A percentile compares a stretch with the other conserved stretches of the same genome.
These are phyloP conservation scores for Sternotherus odoratus DNA, from an alignment of 2,797 vertebrate species.

Conservation along the genomic window DNA sequence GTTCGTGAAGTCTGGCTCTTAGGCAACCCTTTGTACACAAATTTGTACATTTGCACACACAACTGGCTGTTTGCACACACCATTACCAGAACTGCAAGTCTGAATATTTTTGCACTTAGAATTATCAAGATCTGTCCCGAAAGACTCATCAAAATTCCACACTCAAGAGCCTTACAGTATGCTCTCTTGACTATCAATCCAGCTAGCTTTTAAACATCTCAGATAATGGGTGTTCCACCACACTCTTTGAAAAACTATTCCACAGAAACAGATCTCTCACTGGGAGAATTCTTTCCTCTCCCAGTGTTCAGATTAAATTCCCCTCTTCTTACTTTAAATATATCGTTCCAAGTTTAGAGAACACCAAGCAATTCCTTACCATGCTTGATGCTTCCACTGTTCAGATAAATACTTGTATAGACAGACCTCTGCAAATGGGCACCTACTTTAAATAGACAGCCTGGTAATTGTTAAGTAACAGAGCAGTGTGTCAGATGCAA, in stretches of 20 bases:
- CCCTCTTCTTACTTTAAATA: background rate
- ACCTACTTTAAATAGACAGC: background rate
- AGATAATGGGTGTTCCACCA: rapidly evolving
- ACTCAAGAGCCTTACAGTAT: background rate
- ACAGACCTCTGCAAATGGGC: background rate
- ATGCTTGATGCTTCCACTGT: background rate
- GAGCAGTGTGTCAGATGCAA: rapidly evolving
- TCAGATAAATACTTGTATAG: background rate
- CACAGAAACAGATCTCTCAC: background rate
- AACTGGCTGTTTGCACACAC: rapidly evolving
- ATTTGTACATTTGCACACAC: rapidly evolving
- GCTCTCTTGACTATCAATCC: background rate
- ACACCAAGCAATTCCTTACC: background rate
- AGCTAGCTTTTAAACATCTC: background rate
- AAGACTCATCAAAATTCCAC: background rate
- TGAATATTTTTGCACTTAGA: rapidly evolving
- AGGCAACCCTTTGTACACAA: rapidly evolving
- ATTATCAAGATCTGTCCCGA: background rate
- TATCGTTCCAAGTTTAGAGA: background rate
- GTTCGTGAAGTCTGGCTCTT: rapidly evolving
- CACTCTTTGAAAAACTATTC: background rate
- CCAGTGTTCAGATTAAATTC: rapidly evolving
- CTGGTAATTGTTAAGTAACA: rapidly evolving
- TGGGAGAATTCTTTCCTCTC: background rate
- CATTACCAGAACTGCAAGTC: background rate